Evolutionary conservation across 2,113 vertebrate genomes (phyloP).

Genomic region (Brachyhypopomus gauderio): DNA sequence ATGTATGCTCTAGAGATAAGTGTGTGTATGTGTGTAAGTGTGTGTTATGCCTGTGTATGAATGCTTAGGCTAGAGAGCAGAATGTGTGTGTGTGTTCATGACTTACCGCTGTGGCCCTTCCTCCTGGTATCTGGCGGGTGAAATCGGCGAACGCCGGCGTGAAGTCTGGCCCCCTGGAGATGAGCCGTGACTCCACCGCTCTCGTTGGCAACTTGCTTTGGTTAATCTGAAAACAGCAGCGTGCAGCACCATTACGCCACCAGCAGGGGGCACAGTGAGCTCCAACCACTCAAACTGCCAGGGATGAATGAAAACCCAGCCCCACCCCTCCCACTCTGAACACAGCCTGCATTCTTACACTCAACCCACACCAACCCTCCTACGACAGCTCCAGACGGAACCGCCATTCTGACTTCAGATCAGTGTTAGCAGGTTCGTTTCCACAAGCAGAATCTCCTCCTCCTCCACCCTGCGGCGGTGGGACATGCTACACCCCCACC

Average conservation of each 20-base stretch:
- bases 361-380: neutral
- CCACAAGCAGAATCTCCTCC: neutral
- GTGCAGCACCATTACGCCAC: neutral
- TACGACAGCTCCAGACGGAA: too few species aligned
- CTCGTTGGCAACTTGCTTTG: slow-evolving; percentile 88
- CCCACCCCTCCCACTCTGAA: neutral
- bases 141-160: slow-evolving; percentile 97
- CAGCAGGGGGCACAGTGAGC: slow-evolving; percentile 70
- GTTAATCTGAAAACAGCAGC: slow-evolving; percentile 80
- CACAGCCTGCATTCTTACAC: neutral
- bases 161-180: slow-evolving; percentile 94
- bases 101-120: slow-evolving; percentile 89
- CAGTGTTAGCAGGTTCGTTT: too few species aligned
- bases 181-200: slow-evolving; percentile 84
- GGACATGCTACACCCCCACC: too few species aligned
- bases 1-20: slow-evolving; percentile 32
- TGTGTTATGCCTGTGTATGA: too few species aligned
- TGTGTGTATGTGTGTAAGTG: too few species aligned
- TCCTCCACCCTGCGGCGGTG: too few species aligned
- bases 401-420: too few species aligned
- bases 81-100: slow-evolving; percentile 21
- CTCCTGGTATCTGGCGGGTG: slow-evolving; percentile 84
- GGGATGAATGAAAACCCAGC: slow-evolving; percentile 29
- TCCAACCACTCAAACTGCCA: neutral
- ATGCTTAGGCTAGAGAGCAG: too few species aligned